Conservation (phyloP, 2,113 vertebrate species). For the Lichenostomus cassidix region DNA sequence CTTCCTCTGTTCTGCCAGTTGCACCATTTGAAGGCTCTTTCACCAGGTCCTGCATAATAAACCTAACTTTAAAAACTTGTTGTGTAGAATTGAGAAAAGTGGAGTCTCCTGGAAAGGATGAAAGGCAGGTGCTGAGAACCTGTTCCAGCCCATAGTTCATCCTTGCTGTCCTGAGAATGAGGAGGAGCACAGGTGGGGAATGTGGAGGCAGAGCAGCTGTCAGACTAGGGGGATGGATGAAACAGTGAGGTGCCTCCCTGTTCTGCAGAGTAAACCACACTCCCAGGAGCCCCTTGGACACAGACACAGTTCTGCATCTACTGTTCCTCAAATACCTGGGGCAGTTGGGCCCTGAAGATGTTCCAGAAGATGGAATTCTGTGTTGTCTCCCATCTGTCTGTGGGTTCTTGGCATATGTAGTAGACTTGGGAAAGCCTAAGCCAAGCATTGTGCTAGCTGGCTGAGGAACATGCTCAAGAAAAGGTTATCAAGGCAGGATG, state of each 20-base stretch:
- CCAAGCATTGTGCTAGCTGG: neutral
- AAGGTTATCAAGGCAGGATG: neutral
- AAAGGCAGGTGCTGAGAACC: neutral
- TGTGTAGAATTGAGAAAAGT: neutral
- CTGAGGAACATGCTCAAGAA: neutral
- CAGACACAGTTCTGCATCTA: neutral
- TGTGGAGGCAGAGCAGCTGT: neutral
- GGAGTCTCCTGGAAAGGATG: neutral
- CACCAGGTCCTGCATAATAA: neutral
- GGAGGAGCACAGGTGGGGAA: neutral
- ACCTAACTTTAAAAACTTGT: neutral
- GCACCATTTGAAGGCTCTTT: neutral
- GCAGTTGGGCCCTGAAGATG: neutral
- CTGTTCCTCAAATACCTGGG: neutral
- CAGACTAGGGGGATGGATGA: neutral
- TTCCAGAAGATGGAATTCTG: neutral
- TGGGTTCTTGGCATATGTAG: neutral
- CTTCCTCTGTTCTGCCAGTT: slow-evolving; percentile 13
- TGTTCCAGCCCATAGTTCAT: neutral
- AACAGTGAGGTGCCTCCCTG: neutral
- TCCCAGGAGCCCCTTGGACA: neutral
- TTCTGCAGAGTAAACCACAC: neutral
- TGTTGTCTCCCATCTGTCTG: neutral
- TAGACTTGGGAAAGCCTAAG: neutral
- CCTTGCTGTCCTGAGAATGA: neutral